phyloP scores from a whole-genome alignment of 1,140 invertebrate genomes.

The Bombus sibiricus region DNA sequence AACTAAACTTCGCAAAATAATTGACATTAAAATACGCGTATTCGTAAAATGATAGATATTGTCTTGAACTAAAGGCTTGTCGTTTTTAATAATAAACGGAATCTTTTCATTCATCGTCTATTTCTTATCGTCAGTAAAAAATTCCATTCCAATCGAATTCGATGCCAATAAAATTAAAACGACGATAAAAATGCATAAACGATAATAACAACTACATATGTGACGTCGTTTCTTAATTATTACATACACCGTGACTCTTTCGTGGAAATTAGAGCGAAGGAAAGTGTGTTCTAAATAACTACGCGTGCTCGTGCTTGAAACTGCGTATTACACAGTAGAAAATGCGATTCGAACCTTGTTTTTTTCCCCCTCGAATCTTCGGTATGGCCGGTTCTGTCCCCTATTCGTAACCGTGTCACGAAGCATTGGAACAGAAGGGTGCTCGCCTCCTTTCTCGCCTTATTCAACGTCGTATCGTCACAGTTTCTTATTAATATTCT shows the following conservation, averaged over 20 bases:
- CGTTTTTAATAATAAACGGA: too few relatives aligned
- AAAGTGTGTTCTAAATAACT: neutral
- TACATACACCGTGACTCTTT: too few relatives aligned
- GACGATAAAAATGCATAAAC: too few relatives aligned
- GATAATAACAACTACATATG: too few relatives aligned
- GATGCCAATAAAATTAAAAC: too few relatives aligned
- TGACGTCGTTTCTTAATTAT: too few relatives aligned
- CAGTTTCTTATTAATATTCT: neutral
- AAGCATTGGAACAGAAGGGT: neutral
- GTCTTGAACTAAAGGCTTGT: too few relatives aligned
- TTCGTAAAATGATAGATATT: too few relatives aligned
- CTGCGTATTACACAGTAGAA: neutral
- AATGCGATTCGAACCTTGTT: neutral
- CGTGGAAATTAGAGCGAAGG: neutral
- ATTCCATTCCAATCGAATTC: too few relatives aligned
- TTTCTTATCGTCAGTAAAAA: too few relatives aligned
- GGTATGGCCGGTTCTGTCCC: neutral
- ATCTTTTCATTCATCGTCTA: too few relatives aligned
- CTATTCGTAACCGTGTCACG: constrained; percentile 36
- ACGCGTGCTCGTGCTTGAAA: neutral
- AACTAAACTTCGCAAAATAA: neutral
- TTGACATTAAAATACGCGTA: too few relatives aligned
- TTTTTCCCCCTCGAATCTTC: neutral
- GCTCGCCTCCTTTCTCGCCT: neutral
- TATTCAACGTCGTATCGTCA: neutral